Evolutionary conservation across 1,140 invertebrate genomes (phyloP).

Genomic region (Magallana angulata): DNA sequence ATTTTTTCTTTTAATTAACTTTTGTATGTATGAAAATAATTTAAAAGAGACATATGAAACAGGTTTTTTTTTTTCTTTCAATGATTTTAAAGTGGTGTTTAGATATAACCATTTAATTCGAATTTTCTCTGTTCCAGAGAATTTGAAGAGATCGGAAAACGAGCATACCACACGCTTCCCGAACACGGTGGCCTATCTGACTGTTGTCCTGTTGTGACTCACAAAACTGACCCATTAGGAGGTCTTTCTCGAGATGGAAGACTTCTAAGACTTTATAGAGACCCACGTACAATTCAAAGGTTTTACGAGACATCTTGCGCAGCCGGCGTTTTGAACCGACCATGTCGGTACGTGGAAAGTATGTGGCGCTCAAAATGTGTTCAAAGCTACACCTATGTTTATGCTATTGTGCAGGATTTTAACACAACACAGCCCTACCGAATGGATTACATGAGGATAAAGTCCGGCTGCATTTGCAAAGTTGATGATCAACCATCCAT

Average conservation of each 20-base stretch:
- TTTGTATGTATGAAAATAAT: no score
- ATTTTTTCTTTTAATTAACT: no score
- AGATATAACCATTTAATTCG: no score
- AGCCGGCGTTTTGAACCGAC: conserved; percentile 85
- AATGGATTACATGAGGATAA: conserved; percentile 89
- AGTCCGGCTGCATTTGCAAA: conserved; percentile 91
- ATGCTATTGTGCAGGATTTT: conserved; percentile 86
- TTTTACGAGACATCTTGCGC: conserved; percentile 91
- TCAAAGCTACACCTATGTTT: conserved; percentile 91
- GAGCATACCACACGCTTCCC: conserved; percentile 44
- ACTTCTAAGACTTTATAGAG: conserved; percentile 88
- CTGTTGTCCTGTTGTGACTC: conserved; percentile 89
- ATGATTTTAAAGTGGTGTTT: no score
- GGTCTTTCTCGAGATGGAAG: conserved; percentile 87
- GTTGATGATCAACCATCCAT: conserved; percentile 75
- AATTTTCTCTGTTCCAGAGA: conserved; percentile 47
- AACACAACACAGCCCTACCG: conserved; percentile 83
- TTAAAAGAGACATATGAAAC: no score
- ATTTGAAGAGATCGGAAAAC: conserved; percentile 56
- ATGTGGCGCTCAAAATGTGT: conserved; percentile 87
- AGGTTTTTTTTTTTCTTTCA: no score
- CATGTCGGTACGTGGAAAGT: conserved; percentile 88
- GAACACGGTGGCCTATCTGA: conserved; percentile 73
- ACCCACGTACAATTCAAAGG: conserved; percentile 81
- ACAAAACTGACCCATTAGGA: conserved; percentile 88